Percentiles rank a stretch among this genome's conserved stretches.
Conservation (phyloP, 2,113 vertebrate species). For the Hippocampus comes region DNA sequence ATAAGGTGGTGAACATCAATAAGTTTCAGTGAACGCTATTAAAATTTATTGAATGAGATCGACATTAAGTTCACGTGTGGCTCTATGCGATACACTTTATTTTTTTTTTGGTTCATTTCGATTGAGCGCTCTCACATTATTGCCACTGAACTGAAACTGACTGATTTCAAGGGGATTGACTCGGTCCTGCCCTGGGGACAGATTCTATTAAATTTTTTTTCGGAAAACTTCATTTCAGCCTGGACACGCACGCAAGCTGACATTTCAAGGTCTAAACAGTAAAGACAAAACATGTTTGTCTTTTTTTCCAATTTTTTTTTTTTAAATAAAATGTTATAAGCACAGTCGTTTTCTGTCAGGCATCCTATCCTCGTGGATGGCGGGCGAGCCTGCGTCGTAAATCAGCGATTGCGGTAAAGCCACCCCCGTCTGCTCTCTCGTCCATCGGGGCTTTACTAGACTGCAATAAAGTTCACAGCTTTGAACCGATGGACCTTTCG, state of each 20-base stretch:
- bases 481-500: conserved; percentile 12
- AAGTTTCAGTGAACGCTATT: no score
- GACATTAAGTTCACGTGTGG: no score
- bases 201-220: not conserved
- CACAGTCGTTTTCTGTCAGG: conserved; percentile 1
- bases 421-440: not conserved
- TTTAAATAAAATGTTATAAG: not conserved
- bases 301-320: not conserved
- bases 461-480: conserved; percentile 23
- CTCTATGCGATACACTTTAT: no score
- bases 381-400: conserved; percentile 24
- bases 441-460: conserved; percentile 11
- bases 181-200: not conserved
- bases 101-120: no score
- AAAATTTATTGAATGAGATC: no score
- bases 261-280: not conserved
- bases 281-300: not conserved
- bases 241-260: not conserved
- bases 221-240: not conserved
- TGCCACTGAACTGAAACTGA: not conserved
- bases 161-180: not conserved
- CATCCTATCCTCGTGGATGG: not conserved
- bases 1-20: not conserved
- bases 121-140: not conserved
- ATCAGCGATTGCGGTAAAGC: conserved; percentile 32